These are phyloP conservation scores for Cyanistes caeruleus DNA, from an alignment of 2,113 vertebrate species.

Conservation along the genomic window DNA sequence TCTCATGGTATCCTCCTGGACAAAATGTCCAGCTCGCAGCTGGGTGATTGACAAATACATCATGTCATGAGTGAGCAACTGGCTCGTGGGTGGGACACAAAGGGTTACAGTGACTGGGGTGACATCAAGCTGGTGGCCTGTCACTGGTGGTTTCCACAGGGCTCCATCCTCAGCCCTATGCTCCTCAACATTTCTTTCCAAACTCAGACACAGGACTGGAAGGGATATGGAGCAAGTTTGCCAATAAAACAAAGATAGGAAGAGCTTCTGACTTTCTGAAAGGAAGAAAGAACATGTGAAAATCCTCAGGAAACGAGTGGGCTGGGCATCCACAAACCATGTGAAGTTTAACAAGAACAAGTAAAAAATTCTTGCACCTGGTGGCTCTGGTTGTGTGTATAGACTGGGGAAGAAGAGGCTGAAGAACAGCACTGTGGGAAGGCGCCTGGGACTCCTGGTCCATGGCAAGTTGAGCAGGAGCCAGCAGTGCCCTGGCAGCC, in stretches of 20 bases:
- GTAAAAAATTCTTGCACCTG: background rate
- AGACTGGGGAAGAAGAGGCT: background rate
- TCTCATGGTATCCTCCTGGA: background rate
- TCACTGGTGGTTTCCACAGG: background rate
- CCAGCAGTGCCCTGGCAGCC: background rate
- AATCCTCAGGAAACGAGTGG: background rate
- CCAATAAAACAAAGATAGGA: background rate
- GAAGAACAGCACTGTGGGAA: background rate
- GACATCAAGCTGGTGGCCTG: background rate
- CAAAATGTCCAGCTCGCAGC: background rate
- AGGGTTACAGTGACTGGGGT: background rate
- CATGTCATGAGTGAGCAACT: background rate
- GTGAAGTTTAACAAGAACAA: too few relatives aligned
- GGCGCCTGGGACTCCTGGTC: accelerated
- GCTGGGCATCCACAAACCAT: too few relatives aligned
- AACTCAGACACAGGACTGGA: background rate
- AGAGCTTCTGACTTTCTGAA: too few relatives aligned
- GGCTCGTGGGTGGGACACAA: background rate
- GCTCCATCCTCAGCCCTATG: too few relatives aligned
- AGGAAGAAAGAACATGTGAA: background rate
- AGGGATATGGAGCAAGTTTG: background rate
- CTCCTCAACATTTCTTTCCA: background rate
- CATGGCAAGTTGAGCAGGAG: accelerated
- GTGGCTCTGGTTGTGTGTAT: accelerated
- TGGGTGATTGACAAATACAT: background rate